Base-by-base conservation (phyloP, 2,797 vertebrate species). In the Danionella dracula region DNA sequence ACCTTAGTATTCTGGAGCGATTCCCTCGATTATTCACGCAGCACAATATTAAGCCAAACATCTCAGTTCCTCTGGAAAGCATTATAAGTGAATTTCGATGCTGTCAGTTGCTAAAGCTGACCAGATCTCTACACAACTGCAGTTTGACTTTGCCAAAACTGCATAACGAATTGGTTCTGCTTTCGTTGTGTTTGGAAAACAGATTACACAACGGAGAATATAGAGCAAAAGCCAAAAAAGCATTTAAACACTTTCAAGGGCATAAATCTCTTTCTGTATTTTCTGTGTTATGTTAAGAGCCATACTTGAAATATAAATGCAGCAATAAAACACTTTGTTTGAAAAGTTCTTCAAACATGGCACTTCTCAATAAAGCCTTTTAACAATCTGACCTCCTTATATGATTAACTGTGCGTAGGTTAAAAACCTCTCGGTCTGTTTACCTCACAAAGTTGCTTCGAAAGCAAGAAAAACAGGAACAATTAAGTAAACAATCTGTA, bases 11-110 rank as follows among this genome's bases (percentile, higher is more conserved):
- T 54, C 35, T 19, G n/a, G 49, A 27, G 35, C 9, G 20, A 48
- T 61, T 13, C 37, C n/a, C 15, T n/a, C 38, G 34, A 35, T 65
- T 9, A 55, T 27, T 55, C 50, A 65, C n/a, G 9, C 13, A 9
- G 9, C n/a, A 19, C n/a, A 19, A 11, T 45, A 10, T 6, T 19
- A 16, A 11, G 61, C 38, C 40, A 65, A 19, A 65, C 4, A 45
- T 44, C 40, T 23, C 19, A 13, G 29, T 8, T 44, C 40, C 17
- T 65, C 49, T 64, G 42, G 61, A 38, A 64, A 64, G 9, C 38
- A 35, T 32, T 64, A 4, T 54, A 27, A 23, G 45, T 1, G 16
- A 8, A 31, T 12, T 12, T 6, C 4, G 7, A 44, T 20, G 23
- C 27, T 35, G 23, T 64, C 17, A n/a, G 32, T 1, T 37, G 17